These are phyloP conservation scores for Condylura cristata DNA, from an alignment of 2,113 vertebrate genomes.

Conservation along the genomic window DNA sequence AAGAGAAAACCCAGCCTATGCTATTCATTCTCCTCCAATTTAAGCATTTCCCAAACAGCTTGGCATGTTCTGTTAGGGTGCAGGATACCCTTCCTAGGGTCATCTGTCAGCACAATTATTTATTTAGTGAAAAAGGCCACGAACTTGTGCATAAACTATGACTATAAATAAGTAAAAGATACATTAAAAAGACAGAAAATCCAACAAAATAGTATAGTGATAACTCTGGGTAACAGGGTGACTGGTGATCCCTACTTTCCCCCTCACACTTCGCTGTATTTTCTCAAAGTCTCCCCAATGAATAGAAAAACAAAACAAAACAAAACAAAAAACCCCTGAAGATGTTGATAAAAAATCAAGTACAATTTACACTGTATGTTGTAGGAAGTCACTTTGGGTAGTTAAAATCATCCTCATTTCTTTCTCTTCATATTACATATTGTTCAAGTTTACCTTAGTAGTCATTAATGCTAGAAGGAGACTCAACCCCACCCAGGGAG, in stretches of 20 bases:
- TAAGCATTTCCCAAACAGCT: neutral
- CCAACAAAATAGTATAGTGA: neutral
- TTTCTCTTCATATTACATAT: neutral
- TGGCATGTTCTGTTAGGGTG: neutral
- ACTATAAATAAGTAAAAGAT: neutral
- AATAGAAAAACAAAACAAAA: neutral
- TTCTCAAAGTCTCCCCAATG: conserved; percentile 14
- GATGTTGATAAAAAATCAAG: neutral
- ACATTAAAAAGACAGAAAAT: neutral
- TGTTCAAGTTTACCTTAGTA: neutral
- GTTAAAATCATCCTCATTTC: neutral
- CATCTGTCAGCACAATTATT: neutral
- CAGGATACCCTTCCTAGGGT: neutral
- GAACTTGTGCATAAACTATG: neutral
- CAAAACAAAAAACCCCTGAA: neutral
- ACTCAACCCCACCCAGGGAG: neutral
- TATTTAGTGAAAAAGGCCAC: neutral
- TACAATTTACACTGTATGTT: neutral
- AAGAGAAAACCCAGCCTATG: neutral
- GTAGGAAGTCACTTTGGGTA: neutral
- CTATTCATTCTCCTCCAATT: neutral
- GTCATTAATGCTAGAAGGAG: neutral
- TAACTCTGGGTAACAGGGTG: neutral
- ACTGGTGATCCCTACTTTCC: neutral
- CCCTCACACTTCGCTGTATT: neutral